Base-by-base conservation (phyloP, 2,888 invertebrate species). In the Drosophila basisetae region DNA sequence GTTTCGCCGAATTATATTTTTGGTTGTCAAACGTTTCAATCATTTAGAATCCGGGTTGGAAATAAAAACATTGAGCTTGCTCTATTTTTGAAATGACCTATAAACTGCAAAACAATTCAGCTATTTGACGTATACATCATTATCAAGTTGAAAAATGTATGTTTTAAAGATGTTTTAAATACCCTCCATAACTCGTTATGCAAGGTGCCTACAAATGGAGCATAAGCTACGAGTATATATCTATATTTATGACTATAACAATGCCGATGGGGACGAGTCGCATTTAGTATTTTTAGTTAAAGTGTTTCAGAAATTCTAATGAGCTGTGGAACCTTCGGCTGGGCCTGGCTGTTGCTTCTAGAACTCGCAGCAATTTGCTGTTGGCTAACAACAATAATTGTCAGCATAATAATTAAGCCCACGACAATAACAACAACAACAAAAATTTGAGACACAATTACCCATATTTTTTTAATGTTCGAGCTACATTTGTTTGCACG, bases 261-360 rank as follows among this genome's bases (percentile, higher is more conserved):
- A 74, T 63, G 79, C 28, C 68, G 79, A 69, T 49, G 53, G 54
- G 53, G 50, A 56, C 28, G 47, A 50, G 58, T 68, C 60, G 58
- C 66, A 55, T 55, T 68, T 77, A 33, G 47, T 68, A 59, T 49
- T 56, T 53, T 39, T 47, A 39, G 33, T 18, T 53, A 30, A 56
- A 62, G 67, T 80, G 83, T 63, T 67, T 80, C 65, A 76, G 89
- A 87, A 90, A 89, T 84, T 83, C 67, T 76, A 87, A 87, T 87
- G 76, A 90, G 88, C 61, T 72, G 68, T 56, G 67, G 35, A 89
- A 88, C 90, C 90, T 90, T 91, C 82, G 64, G 10, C 66, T 74
- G 67, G 68, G 67, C 53, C 39, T 28, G 22, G 37, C 50, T 61
- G 61, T 73, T 70, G 59, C 74, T 90, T 83, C 73, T 84, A 87